phyloP scores from a whole-genome alignment of 92 coral and sea anemone genomes.

The Palythoa grandis region DNA sequence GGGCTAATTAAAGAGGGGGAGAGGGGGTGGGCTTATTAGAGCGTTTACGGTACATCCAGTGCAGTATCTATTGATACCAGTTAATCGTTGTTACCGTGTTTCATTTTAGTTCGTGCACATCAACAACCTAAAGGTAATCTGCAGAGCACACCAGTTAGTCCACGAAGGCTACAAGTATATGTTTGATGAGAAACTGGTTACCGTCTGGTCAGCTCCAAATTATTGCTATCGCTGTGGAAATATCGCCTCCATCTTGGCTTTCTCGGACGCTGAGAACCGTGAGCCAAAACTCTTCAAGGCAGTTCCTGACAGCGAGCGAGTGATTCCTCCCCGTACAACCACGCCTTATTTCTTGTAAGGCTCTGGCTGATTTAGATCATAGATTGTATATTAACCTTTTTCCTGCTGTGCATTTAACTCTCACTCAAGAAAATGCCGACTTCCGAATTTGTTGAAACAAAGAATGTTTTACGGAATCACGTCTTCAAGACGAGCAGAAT shows the following conservation, averaged over 20 bases:
- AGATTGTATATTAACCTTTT: not conserved
- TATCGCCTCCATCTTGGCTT: slow-evolving; percentile 95
- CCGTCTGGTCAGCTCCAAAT: slow-evolving; percentile 99
- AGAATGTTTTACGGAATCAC: too few species aligned
- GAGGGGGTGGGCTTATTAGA: not conserved
- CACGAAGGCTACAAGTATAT: slow-evolving; percentile 99
- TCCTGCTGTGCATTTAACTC: too few species aligned
- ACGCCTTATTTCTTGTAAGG: slow-evolving; percentile 89
- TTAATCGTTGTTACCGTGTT: not conserved
- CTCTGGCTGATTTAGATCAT: not conserved
- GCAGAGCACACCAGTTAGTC: slow-evolving; percentile 96
- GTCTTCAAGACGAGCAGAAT: too few species aligned
- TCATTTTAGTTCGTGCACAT: slow-evolving; percentile 87
- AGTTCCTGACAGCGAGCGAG: slow-evolving; percentile 93
- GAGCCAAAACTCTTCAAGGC: slow-evolving; percentile 97
- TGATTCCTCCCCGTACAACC: slow-evolving; percentile 95
- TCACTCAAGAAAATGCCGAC: too few species aligned
- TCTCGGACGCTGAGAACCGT: slow-evolving; percentile 89
- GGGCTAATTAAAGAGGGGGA: too few species aligned
- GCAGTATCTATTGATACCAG: not conserved
- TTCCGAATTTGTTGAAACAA: not conserved
- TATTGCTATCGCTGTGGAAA: slow-evolving; percentile 99
- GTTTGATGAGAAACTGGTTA: slow-evolving; percentile 97
- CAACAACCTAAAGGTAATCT: slow-evolving; percentile 95
- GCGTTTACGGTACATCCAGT: too few species aligned